These are phyloP conservation scores for Trachurus trachurus DNA, from an alignment of 2,797 vertebrate genomes.

Conservation along the genomic window DNA sequence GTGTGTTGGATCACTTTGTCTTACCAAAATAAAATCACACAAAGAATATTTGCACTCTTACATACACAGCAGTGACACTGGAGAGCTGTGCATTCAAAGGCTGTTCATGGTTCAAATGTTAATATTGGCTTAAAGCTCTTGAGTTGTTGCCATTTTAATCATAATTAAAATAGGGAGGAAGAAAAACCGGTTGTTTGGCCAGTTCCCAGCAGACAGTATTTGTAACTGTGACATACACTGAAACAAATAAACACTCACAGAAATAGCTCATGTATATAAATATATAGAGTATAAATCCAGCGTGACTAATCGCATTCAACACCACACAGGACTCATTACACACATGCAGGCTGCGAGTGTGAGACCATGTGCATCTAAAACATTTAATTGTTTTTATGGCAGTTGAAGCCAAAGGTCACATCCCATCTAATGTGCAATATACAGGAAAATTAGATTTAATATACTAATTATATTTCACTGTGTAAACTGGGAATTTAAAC, in stretches of 20 bases:
- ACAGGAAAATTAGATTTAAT: conserved; percentile 20
- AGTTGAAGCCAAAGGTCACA: conserved; percentile 18
- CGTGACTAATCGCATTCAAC: conserved; percentile 39
- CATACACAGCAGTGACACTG: background rate
- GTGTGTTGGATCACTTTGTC: background rate
- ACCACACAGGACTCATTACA: conserved; percentile 25
- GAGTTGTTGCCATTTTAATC: background rate
- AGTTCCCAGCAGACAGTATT: conserved; percentile 1
- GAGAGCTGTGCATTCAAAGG: background rate
- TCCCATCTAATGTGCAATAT: conserved; percentile 5
- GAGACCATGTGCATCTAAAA: conserved; percentile 24
- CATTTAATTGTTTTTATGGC: conserved; percentile 9
- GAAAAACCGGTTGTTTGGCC: background rate
- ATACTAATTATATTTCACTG: conserved; percentile 6
- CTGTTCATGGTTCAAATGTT: background rate
- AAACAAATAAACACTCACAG: background rate
- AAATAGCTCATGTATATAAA: background rate
- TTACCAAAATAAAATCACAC: background rate
- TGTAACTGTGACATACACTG: background rate
- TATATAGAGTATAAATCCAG: conserved; percentile 24
- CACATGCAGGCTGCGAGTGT: conserved; percentile 14
- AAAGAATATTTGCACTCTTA: background rate
- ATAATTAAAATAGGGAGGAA: conserved; percentile 2
- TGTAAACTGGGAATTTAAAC: background rate
- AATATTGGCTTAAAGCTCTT: background rate